phyloP scores from a whole-genome alignment of 2,888 invertebrate genomes.

The Callimorpha dominula region DNA sequence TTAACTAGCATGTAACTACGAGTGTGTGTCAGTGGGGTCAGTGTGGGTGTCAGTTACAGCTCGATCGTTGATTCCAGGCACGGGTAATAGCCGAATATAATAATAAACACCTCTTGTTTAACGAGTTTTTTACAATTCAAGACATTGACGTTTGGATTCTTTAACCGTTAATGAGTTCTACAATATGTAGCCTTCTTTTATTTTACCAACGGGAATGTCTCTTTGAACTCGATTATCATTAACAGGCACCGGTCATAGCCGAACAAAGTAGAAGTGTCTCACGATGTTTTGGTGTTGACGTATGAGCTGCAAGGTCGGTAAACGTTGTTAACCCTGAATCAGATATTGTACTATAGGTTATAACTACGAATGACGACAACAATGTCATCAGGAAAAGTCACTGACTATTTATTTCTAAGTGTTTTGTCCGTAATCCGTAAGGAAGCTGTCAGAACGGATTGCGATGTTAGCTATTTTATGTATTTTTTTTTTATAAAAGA shows the following conservation, averaged over 20 bases:
- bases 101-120: background rate
- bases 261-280: slow-evolving; percentile 34
- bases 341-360: slow-evolving; percentile 23
- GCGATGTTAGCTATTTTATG: background rate
- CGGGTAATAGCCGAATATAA: slow-evolving; percentile 42
- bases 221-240: background rate
- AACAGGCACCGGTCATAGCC: slow-evolving; percentile 25
- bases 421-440: slow-evolving; percentile 6
- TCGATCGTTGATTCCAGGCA: background rate
- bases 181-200: no score
- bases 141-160: background rate
- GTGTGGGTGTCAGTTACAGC: background rate
- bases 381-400: slow-evolving; percentile 26
- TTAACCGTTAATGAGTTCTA: background rate
- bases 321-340: slow-evolving; percentile 51
- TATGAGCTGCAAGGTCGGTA: slow-evolving; percentile 46
- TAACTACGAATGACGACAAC: slow-evolving; percentile 28
- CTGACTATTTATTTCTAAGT: slow-evolving; percentile 3
- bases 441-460: background rate
- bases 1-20: background rate
- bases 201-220: no score
- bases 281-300: slow-evolving; percentile 41
- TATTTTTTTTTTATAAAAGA: no score
- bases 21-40: no score
- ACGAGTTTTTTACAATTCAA: background rate